Conservation (phyloP, 2,113 vertebrate species). For the Heterochromis multidens region DNA sequence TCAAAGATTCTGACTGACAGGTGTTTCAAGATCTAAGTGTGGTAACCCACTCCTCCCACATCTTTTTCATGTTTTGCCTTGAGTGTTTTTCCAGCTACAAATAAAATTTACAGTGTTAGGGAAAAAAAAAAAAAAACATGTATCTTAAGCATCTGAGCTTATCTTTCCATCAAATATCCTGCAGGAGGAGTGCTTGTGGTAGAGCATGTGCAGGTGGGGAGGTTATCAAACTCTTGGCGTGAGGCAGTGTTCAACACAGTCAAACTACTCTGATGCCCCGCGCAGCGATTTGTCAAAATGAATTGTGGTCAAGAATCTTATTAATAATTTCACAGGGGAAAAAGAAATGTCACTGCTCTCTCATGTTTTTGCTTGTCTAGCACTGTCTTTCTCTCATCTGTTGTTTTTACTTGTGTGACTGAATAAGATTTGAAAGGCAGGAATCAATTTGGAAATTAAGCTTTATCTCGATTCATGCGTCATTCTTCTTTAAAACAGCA, state of each 20-base stretch:
- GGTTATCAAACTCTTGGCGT: slow-evolving; percentile 74
- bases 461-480: not conserved
- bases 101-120: slow-evolving; percentile 33
- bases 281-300: slow-evolving; percentile 80
- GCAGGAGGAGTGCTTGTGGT: slow-evolving; percentile 46
- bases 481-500: not conserved
- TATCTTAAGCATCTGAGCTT: slow-evolving; percentile 68
- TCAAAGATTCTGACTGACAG: slow-evolving; percentile 57
- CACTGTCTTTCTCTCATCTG: not conserved
- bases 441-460: not conserved
- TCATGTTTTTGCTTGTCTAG: not conserved
- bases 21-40: slow-evolving; percentile 30
- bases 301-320: slow-evolving; percentile 78
- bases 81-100: slow-evolving; percentile 46
- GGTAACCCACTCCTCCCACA: slow-evolving; percentile 38
- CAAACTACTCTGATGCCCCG: slow-evolving; percentile 73
- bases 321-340: slow-evolving; percentile 63
- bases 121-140: not conserved
- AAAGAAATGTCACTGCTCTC: not conserved
- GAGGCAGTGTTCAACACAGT: slow-evolving; percentile 73
- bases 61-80: slow-evolving; percentile 60
- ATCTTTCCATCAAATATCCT: slow-evolving; percentile 79
- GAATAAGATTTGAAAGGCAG: not conserved
- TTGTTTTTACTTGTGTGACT: not conserved
- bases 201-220: slow-evolving; percentile 68